Percentiles rank a stretch among this genome's conserved stretches.
Evolutionary conservation across 2,888 invertebrate genomes (phyloP).

Genomic region (Petrolisthes manimaculis): DNA sequence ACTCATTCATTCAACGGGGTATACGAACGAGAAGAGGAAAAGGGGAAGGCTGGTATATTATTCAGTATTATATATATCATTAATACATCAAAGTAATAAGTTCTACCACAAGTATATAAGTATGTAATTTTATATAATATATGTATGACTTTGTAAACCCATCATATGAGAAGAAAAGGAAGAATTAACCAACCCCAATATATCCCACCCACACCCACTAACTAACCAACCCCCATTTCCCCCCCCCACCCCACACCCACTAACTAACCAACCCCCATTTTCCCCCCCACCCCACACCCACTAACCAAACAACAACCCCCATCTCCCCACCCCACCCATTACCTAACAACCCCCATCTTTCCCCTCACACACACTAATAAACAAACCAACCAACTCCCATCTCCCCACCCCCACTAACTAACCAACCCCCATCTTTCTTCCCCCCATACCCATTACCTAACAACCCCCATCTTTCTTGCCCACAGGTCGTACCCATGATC

Average conservation of each 20-base stretch:
- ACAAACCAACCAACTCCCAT: too few relatives aligned
- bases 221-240: neutral
- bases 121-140: neutral
- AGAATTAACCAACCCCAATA: too few relatives aligned
- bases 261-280: too few relatives aligned
- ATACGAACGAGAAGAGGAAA: too few relatives aligned
- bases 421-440: neutral
- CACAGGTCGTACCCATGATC: slow-evolving; percentile 89
- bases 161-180: too few relatives aligned
- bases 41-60: too few relatives aligned
- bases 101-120: neutral
- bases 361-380: neutral
- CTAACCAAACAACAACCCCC: too few relatives aligned
- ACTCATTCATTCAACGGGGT: too few relatives aligned
- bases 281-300: neutral
- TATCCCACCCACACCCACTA: neutral
- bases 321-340: too few relatives aligned
- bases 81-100: too few relatives aligned
- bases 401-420: neutral
- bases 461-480: slow-evolving; percentile 63
- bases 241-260: neutral
- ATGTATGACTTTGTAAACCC: too few relatives aligned
- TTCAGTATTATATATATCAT: too few relatives aligned
- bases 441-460: neutral
- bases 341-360: neutral